Base-by-base conservation (phyloP, 2,888 invertebrate species). In the Eupithecia insigniata region DNA sequence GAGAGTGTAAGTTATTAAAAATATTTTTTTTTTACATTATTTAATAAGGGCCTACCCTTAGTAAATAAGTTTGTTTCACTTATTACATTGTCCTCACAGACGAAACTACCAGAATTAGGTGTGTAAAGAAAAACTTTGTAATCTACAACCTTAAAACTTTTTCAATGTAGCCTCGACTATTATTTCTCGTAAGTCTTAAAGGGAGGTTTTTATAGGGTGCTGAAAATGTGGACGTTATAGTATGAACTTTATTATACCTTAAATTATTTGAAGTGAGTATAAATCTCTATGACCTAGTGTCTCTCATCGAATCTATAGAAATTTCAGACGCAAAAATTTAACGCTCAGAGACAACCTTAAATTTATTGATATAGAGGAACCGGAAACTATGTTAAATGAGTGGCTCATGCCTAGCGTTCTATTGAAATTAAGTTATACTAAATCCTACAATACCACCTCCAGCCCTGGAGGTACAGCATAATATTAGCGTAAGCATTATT, bases 121-220 rank as follows among this genome's bases (percentile, higher is more conserved):
- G 62, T 36, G 55, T 62, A 61, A 62, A 55, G 39, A 60, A 51
- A 72, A 72, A 72, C 69, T 72, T 72, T 72, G 28, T 67, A 73
- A 70, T 67, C 62, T 51, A 70, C 55, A 55, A 60, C 70, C 73
- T 73, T 26, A 60, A 67, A 70, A 73, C 67, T 70, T 70, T 70
- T 70, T 66, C 67, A 67, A 70, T 73, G 30, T 62, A 65, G 36
- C 36, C 64, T 12, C 30, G 22, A 62, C 60, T 69, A 64, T 43
- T 68, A 64, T 55, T 71, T 30, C 67, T 36, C 39, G 22, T 61
- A 0, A 26, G 12, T 22, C 36, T 43, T 1, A 14, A 7, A 64
- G 69, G 2, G 4, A 62, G 16, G 46, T n/a, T 46, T 22, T 8
- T 28, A 43, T 8, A 58, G 36, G 60, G 58, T 14, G 34, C 26